Evolutionary conservation across 2,888 invertebrate genomes (phyloP).

Genomic region (Caenorhabditis virilis): DNA sequence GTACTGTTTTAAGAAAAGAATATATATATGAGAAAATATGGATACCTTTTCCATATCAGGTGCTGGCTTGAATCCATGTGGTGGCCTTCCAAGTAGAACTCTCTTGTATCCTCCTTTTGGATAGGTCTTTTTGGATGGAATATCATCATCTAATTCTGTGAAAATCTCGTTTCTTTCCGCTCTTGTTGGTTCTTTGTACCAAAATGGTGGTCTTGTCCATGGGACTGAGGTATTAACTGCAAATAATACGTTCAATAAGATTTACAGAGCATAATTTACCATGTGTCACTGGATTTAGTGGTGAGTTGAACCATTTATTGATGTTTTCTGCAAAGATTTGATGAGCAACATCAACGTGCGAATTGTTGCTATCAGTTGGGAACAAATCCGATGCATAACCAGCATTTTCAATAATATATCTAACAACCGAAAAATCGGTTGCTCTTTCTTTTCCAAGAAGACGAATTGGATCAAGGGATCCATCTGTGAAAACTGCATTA

Average conservation of each 20-base stretch:
- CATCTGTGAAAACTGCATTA: slow-evolving; percentile 43
- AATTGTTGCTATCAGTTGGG: slow-evolving; percentile 17
- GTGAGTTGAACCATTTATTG: slow-evolving; percentile 43
- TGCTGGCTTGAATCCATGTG: slow-evolving; percentile 38
- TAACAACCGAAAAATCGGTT: slow-evolving; percentile 16
- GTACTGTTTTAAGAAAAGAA: too few species aligned
- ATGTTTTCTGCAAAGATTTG: slow-evolving; percentile 40
- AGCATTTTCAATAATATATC: slow-evolving; percentile 20
- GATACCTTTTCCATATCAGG: slow-evolving; percentile 7
- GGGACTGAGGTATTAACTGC: slow-evolving; percentile 21
- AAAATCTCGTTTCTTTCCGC: slow-evolving; percentile 10
- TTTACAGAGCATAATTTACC: too few species aligned
- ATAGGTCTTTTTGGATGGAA: slow-evolving; percentile 20
- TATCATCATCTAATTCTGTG: slow-evolving; percentile 14
- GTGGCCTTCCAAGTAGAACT: slow-evolving; percentile 35
- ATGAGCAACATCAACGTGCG: slow-evolving; percentile 30
- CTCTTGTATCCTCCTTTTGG: slow-evolving; percentile 20
- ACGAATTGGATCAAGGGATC: slow-evolving; percentile 26
- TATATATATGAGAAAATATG: too few species aligned
- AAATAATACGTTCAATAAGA: not conserved
- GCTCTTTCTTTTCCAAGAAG: slow-evolving; percentile 16
- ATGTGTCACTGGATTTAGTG: slow-evolving; percentile 18
- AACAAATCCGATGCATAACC: slow-evolving; percentile 43
- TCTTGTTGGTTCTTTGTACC: too few species aligned
- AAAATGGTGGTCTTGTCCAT: slow-evolving; percentile 14